Evolutionary conservation across 1,140 invertebrate species (phyloP).

Genomic region (Dinoponera quadriceps): DNA sequence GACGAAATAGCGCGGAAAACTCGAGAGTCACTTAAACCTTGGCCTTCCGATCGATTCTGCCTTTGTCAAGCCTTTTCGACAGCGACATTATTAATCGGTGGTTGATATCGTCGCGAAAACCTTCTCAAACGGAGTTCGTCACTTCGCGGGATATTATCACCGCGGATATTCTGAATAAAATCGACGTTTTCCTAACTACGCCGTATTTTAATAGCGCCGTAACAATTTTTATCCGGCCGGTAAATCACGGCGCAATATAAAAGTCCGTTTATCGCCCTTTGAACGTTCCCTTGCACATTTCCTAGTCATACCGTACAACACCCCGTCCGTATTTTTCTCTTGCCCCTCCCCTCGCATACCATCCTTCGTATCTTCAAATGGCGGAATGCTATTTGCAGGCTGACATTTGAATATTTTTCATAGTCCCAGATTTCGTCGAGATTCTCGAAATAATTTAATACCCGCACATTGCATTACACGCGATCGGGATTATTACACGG

Average conservation of each 20-base stretch:
- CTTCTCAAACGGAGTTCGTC: background rate
- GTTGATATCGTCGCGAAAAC: background rate
- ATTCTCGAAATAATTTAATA: slow-evolving; percentile 41
- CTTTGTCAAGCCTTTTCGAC: background rate
- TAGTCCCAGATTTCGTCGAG: slow-evolving; percentile 26
- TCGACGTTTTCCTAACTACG: background rate
- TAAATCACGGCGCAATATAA: slow-evolving; percentile 46
- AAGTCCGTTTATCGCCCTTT: slow-evolving; percentile 24
- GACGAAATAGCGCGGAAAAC: slow-evolving; percentile 60
- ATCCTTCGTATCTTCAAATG: slow-evolving; percentile 29
- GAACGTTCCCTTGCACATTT: slow-evolving; percentile 33
- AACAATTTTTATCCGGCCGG: slow-evolving; percentile 10
- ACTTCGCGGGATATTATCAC: background rate
- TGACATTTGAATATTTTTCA: slow-evolving; percentile 21
- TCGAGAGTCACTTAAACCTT: slow-evolving; percentile 57
- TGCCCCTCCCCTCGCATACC: background rate
- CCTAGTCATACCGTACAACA: background rate
- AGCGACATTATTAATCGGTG: slow-evolving; percentile 40
- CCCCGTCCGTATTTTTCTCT: background rate
- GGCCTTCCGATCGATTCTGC: slow-evolving; percentile 36
- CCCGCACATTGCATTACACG: slow-evolving; percentile 28
- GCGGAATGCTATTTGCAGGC: slow-evolving; percentile 16
- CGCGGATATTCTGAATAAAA: slow-evolving; percentile 21
- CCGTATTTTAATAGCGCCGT: slow-evolving; percentile 28
- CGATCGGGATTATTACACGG: slow-evolving; percentile 19